Evolutionary conservation across 2,797 vertebrate species (phyloP).

Genomic region (Rousettus madagascariensis): DNA sequence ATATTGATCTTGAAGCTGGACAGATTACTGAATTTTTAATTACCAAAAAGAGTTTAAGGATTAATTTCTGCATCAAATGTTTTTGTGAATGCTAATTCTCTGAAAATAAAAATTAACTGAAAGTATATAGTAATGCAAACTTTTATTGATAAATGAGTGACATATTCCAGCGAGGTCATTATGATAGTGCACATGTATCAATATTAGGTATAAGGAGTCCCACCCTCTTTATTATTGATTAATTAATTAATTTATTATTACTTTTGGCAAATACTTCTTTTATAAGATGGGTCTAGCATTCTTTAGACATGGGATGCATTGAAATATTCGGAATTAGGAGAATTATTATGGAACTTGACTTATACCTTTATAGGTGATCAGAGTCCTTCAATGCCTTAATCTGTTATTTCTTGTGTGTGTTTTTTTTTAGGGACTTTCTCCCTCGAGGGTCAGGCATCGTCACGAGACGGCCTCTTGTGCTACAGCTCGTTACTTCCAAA

Average conservation of each 20-base stretch:
- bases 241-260: not conserved
- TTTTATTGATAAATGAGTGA: not conserved
- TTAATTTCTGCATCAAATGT: slow-evolving; percentile 9
- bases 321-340: not conserved
- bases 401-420: not conserved
- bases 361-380: not conserved
- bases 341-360: not conserved
- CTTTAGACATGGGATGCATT: not conserved
- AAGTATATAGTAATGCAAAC: not conserved
- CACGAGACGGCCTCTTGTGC: slow-evolving; percentile 85
- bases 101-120: not conserved
- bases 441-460: slow-evolving; percentile 88
- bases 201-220: not conserved
- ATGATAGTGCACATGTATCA: not conserved
- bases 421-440: slow-evolving; percentile 85
- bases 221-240: too few relatives aligned
- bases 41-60: not conserved
- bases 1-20: not conserved
- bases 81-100: not conserved
- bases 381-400: slow-evolving; percentile 17
- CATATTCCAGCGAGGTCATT: not conserved
- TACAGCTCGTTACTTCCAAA: slow-evolving; percentile 87
- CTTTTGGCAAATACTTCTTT: not conserved
- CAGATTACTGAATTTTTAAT: not conserved
- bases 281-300: not conserved